A percentile compares a stretch with the other conserved stretches of the same genome.
phyloP scores from a whole-genome alignment of 1,140 invertebrate genomes.

The Calosoma granatense region DNA sequence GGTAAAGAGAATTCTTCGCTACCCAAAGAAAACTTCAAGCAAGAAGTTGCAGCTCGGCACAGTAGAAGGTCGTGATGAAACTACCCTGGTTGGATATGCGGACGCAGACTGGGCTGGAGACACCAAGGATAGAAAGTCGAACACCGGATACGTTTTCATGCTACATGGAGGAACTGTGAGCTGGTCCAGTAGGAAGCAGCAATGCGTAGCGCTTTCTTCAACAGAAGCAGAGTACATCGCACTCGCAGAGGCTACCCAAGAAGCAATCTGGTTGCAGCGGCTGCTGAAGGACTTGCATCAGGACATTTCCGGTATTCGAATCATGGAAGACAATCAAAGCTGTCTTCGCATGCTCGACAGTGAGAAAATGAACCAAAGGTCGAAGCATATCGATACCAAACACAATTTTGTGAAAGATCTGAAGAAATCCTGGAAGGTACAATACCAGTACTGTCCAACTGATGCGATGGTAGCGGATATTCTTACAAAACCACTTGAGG shows the following conservation, averaged over 20 bases:
- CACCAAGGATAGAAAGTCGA: slow-evolving; percentile 23
- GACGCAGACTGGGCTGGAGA: slow-evolving; percentile 29
- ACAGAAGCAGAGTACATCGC: slow-evolving; percentile 41
- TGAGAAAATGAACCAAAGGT: not conserved
- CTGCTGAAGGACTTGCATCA: slow-evolving; percentile 21
- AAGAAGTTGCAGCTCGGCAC: not conserved
- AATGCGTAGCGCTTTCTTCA: slow-evolving; percentile 34
- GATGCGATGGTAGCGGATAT: too few relatives aligned
- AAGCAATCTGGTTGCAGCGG: slow-evolving; percentile 28
- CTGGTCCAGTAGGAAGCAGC: slow-evolving; percentile 28
- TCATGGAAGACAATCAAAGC: not conserved
- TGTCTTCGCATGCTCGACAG: not conserved
- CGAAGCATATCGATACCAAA: not conserved
- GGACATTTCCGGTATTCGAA: not conserved
- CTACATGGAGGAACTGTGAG: slow-evolving; percentile 21
- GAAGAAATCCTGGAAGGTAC: not conserved
- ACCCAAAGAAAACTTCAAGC: too few relatives aligned
- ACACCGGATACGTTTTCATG: slow-evolving; percentile 31
- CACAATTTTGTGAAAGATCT: not conserved
- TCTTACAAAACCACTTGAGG: too few relatives aligned
- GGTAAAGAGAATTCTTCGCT: not conserved
- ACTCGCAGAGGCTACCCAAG: slow-evolving; percentile 30
- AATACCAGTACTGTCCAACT: too few relatives aligned
- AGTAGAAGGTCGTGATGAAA: not conserved
- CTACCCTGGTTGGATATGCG: slow-evolving; percentile 19